phyloP scores from a whole-genome alignment of 2,888 invertebrate species.

The Papilio elwesi region DNA sequence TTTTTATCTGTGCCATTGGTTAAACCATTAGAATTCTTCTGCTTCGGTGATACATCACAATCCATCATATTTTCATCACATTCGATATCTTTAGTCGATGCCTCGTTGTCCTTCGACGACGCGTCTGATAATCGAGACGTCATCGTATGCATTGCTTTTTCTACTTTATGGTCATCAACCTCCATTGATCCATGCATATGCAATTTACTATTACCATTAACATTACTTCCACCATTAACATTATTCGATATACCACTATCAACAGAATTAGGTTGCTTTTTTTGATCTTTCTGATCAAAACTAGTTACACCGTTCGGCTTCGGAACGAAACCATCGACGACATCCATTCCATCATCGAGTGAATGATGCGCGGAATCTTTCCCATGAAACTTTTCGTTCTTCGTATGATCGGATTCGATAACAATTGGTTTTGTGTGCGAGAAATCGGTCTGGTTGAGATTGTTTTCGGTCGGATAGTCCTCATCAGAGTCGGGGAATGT shows the following conservation, averaged over 20 bases:
- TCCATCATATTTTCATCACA: conserved; percentile 75
- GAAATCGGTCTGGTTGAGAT: conserved; percentile 77
- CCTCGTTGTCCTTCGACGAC: conserved; percentile 70
- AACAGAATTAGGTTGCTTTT: conserved; percentile 72
- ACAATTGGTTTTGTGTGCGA: conserved; percentile 78
- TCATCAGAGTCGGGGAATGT: conserved; percentile 75
- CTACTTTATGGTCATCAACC: conserved; percentile 48
- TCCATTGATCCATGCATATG: conserved; percentile 51
- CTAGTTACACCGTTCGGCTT: conserved; percentile 57
- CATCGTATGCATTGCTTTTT: conserved; percentile 54
- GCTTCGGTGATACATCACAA: conserved; percentile 65
- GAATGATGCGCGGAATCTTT: conserved; percentile 76
- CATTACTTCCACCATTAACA: conserved; percentile 57
- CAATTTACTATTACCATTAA: conserved; percentile 44
- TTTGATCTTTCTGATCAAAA: conserved; percentile 55
- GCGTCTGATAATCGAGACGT: conserved; percentile 69
- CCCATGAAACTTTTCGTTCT: conserved; percentile 66
- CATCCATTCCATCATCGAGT: conserved; percentile 75
- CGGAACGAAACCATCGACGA: conserved; percentile 65
- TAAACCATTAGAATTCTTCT: conserved; percentile 55
- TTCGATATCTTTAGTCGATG: conserved; percentile 58
- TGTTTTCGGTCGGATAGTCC: conserved; percentile 77
- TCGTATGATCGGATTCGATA: conserved; percentile 72
- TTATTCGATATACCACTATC: conserved; percentile 79
- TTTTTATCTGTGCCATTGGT: conserved; percentile 62